Evolutionary conservation across 2,113 vertebrate species (phyloP).

Genomic region (Maccullochella peelii): DNA sequence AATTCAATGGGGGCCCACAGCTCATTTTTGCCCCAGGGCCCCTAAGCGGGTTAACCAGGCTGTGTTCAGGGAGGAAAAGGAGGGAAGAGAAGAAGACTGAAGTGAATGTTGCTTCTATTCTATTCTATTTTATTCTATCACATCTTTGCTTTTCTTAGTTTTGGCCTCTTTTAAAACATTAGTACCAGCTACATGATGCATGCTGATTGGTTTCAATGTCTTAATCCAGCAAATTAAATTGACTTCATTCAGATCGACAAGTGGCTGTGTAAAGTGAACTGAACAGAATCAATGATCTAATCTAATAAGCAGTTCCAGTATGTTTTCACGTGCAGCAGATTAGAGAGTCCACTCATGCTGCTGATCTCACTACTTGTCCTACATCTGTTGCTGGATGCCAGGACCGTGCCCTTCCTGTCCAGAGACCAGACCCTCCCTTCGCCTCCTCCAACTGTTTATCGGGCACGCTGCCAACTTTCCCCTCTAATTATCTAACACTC

Average conservation of each 20-base stretch:
- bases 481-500: constrained; percentile 41
- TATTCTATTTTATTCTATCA: not conserved
- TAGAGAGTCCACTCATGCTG: constrained; percentile 18
- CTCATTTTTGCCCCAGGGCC: not conserved
- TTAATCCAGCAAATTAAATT: not conserved
- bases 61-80: not conserved
- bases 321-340: constrained; percentile 11
- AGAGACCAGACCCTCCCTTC: constrained; percentile 38
- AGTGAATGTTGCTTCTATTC: not conserved
- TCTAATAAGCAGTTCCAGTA: not conserved
- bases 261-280: constrained; percentile 5
- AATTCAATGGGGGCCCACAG: not conserved
- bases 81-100: not conserved
- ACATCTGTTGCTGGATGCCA: constrained; percentile 67
- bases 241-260: not conserved
- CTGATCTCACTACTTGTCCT: constrained; percentile 59
- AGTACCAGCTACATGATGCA: not conserved
- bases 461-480: constrained; percentile 60
- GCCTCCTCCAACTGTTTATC: constrained; percentile 58
- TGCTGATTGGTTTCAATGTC: not conserved
- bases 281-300: not conserved
- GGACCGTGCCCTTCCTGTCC: constrained; percentile 65
- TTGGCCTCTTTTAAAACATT: not conserved
- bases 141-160: not conserved
- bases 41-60: not conserved